phyloP scores from a whole-genome alignment of 2,888 invertebrate species.

The Neocrepidodera transversa region DNA sequence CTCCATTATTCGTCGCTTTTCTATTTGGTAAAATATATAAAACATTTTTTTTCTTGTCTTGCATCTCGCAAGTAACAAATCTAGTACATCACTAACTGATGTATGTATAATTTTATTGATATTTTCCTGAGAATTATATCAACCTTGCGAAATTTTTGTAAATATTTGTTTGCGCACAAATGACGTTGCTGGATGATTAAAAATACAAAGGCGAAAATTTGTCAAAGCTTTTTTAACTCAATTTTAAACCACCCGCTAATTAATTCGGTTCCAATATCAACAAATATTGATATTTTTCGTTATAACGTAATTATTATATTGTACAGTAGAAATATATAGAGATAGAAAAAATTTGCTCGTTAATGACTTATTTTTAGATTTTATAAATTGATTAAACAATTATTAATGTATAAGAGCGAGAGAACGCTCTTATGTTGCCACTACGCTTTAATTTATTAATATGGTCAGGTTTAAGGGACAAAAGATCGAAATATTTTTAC shows the following conservation, averaged over 20 bases:
- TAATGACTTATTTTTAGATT: too few species aligned
- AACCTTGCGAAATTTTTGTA: conserved; percentile 26
- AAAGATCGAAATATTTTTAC: too few species aligned
- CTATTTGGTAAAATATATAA: conserved; percentile 16
- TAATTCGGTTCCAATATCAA: conserved; percentile 2
- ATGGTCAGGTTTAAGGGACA: too few species aligned
- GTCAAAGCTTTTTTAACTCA: conserved; percentile 6
- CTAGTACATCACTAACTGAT: not conserved
- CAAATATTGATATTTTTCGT: not conserved
- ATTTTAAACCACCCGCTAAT: conserved; percentile 1
- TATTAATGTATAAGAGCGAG: too few species aligned
- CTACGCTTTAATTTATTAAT: too few species aligned
- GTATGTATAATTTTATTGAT: conserved; percentile 7
- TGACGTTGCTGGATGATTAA: conserved; percentile 1
- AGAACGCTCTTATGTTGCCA: too few species aligned
- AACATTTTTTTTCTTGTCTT: not conserved
- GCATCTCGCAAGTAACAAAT: conserved; percentile 1
- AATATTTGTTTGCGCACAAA: conserved; percentile 22
- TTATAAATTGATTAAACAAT: too few species aligned
- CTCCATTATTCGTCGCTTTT: not conserved
- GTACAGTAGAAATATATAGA: too few species aligned
- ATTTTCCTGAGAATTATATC: conserved; percentile 20
- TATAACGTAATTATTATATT: not conserved
- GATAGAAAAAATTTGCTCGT: too few species aligned
- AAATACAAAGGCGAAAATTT: conserved; percentile 10